Percentiles rank a stretch among this genome's conserved stretches.
Evolutionary conservation across 2,113 vertebrate species (phyloP).

Genomic region (Felis catus): F.catus_Fca126_mat1.0 CM031419.1:112643001-112643500

Average conservation of each 20-base stretch:
- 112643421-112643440: background rate
- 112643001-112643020: background rate
- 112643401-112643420: too few species aligned
- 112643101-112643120: background rate
- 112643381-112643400: background rate
- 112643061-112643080: too few species aligned
- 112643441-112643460: background rate
- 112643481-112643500: background rate
- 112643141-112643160: background rate
- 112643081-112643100: background rate
- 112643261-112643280: background rate
- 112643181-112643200: rapidly evolving
- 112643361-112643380: background rate
- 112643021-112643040: background rate
- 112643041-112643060: background rate
- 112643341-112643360: background rate
- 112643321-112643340: background rate
- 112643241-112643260: background rate
- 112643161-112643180: background rate
- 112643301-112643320: background rate
- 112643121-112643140: rapidly evolving
- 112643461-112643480: background rate
- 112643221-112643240: background rate
- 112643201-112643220: rapidly evolving
- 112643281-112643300: background rate